Percentiles rank a stretch among this genome's conserved stretches.
Evolutionary conservation across 2,797 vertebrate species (phyloP).

Genomic region (Lycodopsis pacificus): DNA sequence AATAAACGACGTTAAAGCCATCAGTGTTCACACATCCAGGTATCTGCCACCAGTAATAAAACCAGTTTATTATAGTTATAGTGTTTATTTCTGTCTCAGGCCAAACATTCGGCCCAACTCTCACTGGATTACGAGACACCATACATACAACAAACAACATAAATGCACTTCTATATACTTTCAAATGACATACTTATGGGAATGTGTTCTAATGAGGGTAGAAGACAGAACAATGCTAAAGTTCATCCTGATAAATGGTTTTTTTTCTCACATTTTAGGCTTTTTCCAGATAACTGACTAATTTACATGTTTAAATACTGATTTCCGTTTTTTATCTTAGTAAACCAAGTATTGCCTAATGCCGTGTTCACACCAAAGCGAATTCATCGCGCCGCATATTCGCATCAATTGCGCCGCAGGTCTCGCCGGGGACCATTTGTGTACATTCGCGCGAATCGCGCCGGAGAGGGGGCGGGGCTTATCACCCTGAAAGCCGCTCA

Average conservation of each 20-base stretch:
- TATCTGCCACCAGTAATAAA: neutral
- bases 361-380: too few species aligned
- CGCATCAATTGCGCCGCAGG: too few species aligned
- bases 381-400: too few species aligned
- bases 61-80: neutral
- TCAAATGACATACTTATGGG: neutral
- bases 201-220: neutral
- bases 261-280: neutral
- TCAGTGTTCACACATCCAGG: slow-evolving; percentile 8
- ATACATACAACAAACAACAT: neutral
- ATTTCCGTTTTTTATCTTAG: neutral
- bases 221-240: neutral
- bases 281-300: neutral
- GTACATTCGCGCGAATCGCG: too few species aligned
- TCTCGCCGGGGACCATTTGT: too few species aligned
- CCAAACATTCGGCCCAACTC: neutral
- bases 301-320: neutral
- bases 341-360: neutral
- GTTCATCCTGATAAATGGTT: neutral
- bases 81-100: neutral
- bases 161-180: neutral
- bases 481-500: too few species aligned
- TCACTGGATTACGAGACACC: neutral
- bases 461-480: too few species aligned
- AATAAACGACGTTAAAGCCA: neutral